Evolutionary conservation across 2,888 invertebrate species (phyloP).

Genomic region (Noctua comes): DNA sequence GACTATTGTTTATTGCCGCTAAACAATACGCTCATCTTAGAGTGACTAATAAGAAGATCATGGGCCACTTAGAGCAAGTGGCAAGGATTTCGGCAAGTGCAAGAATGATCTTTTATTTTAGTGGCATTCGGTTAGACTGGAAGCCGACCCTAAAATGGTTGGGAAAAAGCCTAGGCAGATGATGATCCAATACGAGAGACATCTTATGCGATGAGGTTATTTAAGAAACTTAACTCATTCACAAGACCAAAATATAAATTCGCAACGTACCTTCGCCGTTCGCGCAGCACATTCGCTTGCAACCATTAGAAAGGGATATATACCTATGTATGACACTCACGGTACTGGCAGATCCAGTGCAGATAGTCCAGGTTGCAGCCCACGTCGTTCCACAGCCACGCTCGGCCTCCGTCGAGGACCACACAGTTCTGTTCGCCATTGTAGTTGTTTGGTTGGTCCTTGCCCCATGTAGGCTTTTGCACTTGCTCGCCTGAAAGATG

Average conservation of each 20-base stretch:
- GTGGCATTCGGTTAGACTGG: too few species aligned
- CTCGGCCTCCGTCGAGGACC: constrained; percentile 96
- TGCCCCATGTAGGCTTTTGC: constrained; percentile 96
- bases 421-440: constrained; percentile 98
- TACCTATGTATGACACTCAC: constrained; percentile 92
- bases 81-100: too few species aligned
- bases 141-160: not conserved
- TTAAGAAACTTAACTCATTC: not conserved
- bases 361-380: constrained; percentile 98
- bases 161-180: too few species aligned
- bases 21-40: too few species aligned
- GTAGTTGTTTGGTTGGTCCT: constrained; percentile 98
- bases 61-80: too few species aligned
- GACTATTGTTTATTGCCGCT: too few species aligned
- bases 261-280: constrained; percentile 54
- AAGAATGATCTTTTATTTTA: too few species aligned
- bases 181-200: not conserved
- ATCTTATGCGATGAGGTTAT: not conserved
- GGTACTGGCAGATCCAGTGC: constrained; percentile 98
- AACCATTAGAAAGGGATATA: constrained; percentile 84
- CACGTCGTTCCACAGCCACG: constrained; percentile 98
- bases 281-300: constrained; percentile 68
- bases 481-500: constrained; percentile 92
- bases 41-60: too few species aligned
- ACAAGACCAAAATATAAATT: not conserved